These are phyloP conservation scores for Artemia sinica DNA, from an alignment of 2,888 invertebrate species.

Conservation along the genomic window DNA sequence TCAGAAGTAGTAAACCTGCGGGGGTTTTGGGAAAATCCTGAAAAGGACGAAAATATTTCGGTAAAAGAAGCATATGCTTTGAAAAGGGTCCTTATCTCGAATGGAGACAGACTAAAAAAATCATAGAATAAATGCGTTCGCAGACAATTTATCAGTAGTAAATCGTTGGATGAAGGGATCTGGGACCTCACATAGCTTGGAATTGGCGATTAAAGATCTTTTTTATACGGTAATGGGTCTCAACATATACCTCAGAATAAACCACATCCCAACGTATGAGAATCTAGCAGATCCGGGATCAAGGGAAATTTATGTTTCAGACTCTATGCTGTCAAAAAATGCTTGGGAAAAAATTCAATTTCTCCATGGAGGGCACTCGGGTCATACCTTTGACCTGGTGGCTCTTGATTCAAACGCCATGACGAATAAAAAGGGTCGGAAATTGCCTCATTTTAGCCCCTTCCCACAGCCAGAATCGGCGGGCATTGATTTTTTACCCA, in stretches of 20 bases:
- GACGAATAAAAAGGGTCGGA: neutral
- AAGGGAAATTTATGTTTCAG: neutral
- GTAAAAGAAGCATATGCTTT: neutral
- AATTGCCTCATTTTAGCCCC: neutral
- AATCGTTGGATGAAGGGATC: neutral
- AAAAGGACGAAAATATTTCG: neutral
- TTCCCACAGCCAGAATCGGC: slow-evolving; percentile 4
- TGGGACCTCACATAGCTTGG: neutral
- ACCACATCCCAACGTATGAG: neutral
- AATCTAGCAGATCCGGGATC: neutral
- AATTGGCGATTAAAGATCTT: neutral
- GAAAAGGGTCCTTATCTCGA: neutral
- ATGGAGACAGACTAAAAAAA: neutral
- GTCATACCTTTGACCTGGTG: neutral
- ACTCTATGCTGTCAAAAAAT: neutral
- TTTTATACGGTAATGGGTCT: neutral
- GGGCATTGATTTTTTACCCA: neutral
- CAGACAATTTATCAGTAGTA: neutral
- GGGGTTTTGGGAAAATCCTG: neutral
- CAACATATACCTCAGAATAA: neutral
- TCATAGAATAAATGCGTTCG: neutral
- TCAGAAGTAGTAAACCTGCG: neutral
- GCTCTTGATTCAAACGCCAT: slow-evolving; percentile 9
- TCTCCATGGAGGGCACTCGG: neutral
- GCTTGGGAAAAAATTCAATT: neutral